Conservation (phyloP, 1,140 invertebrate species). For the Drosophila bifasciata region DNA sequence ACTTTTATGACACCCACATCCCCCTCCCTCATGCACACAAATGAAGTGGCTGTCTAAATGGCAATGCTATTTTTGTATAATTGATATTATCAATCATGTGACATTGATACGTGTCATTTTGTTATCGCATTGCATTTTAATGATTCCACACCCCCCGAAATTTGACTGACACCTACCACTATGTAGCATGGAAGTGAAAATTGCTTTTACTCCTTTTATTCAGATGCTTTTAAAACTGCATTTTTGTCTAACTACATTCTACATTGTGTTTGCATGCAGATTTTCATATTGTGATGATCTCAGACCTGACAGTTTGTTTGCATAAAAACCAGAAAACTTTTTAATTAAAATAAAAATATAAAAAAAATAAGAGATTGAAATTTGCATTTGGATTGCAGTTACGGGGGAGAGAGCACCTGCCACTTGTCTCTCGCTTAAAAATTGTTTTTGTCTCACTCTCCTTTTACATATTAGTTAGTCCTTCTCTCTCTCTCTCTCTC, state of each 20-base stretch:
- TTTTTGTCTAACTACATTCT: slow-evolving; percentile 25
- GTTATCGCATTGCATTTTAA: slow-evolving; percentile 51
- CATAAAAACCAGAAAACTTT: slow-evolving; percentile 56
- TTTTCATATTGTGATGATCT: slow-evolving; percentile 28
- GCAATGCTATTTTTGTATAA: slow-evolving; percentile 42
- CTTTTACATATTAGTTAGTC: slow-evolving; percentile 56
- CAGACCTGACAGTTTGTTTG: slow-evolving; percentile 41
- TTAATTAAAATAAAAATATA: slow-evolving; percentile 71
- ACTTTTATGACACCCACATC: slow-evolving; percentile 22
- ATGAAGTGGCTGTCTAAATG: slow-evolving; percentile 45
- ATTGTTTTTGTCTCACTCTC: slow-evolving; percentile 24
- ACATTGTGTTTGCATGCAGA: slow-evolving; percentile 5
- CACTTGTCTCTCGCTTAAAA: slow-evolving; percentile 37
- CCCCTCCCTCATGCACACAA: slow-evolving; percentile 45
- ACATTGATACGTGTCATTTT: slow-evolving; percentile 66
- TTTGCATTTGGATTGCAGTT: slow-evolving; percentile 53
- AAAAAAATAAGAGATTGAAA: slow-evolving; percentile 30
- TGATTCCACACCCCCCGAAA: slow-evolving; percentile 9
- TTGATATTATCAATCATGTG: slow-evolving; percentile 63
- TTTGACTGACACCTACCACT: slow-evolving; percentile 48
- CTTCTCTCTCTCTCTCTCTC: slow-evolving; percentile 17
- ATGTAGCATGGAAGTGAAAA: slow-evolving; percentile 33
- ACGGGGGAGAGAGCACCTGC: slow-evolving; percentile 39
- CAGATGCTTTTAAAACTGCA: slow-evolving; percentile 34
- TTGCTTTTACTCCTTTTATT: slow-evolving; percentile 1